Conservation (phyloP, 1,140 invertebrate species). For the Meloidogyne floridensis region DNA sequence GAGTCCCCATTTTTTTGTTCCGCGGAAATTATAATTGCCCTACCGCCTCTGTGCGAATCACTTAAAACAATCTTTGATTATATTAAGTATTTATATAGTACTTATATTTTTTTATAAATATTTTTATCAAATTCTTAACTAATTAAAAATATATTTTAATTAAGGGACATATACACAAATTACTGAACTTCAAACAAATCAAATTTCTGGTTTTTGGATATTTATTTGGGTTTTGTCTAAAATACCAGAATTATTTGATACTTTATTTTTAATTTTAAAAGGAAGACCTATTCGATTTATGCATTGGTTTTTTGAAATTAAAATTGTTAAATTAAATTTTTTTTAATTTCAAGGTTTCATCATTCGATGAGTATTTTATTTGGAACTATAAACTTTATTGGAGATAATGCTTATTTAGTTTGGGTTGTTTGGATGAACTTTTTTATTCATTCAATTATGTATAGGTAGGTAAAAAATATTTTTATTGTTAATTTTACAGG, state of each 20-base stretch:
- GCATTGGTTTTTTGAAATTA: background rate
- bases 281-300: conserved; percentile 76
- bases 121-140: too few species aligned
- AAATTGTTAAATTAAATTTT: conserved; percentile 57
- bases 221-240: conserved; percentile 41
- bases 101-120: conserved; percentile 36
- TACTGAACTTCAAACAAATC: conserved; percentile 26
- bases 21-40: too few species aligned
- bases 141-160: too few species aligned
- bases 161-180: conserved; percentile 33
- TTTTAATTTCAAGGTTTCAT: conserved; percentile 64
- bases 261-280: conserved; percentile 73
- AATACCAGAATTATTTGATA: conserved; percentile 37
- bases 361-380: conserved; percentile 70
- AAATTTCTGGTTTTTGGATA: conserved; percentile 34
- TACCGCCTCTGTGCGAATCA: too few species aligned
- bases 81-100: too few species aligned
- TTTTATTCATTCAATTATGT: conserved; percentile 68
- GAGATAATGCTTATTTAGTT: conserved; percentile 65
- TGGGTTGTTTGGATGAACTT: conserved; percentile 71
- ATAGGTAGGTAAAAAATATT: background rate
- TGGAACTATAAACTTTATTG: conserved; percentile 69
- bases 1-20: too few species aligned
- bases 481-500: too few species aligned
- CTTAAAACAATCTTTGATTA: too few species aligned